Evolutionary conservation across 2,888 invertebrate species (phyloP), one percentile per base, ranked within the genome.

Genomic region (Rhopalosiphum nymphaeae): DNA sequence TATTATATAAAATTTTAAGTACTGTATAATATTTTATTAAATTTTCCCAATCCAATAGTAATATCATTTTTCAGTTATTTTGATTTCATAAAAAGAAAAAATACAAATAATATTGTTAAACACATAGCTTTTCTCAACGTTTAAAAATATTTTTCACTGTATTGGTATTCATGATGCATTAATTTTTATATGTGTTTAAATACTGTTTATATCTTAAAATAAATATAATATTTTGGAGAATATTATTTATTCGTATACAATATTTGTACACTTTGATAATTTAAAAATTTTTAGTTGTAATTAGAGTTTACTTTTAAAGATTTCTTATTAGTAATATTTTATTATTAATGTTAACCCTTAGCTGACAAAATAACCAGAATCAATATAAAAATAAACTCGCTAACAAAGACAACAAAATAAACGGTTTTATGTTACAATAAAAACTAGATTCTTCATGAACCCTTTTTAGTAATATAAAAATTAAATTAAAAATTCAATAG

Each of bases 401-500:
- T 78, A 78, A 78, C 78, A 78, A 78, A 49, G 87, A 16, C 29
- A 46, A 87, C 49, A 46, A n/a, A 16, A 16, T 87, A 87, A 87
- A 53, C n/a, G 88, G n/a, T 53, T 88, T 36, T 89, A 89, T 57
- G 42, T 56, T 42, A 89, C 42, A 56, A 57, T 36, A 42, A 89
- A 89, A 89, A 57, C 42, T 89, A 89, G 42, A 26, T 57, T 89
- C 26, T 57, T 57, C 42, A 36, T 78, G 36, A 78, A 78, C 78
- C 36, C 78, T 78, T 78, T 78, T 78, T 36, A 42, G 26, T 29
- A 57, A 44, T 44, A 42, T 78, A 42, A 91, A 91, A 91, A 91
- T 91, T 84, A 53, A 91, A 91, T 84, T 84, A 84, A 84, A 91
- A 91, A 87, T 44, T 87, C 87, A 46, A 92, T 44, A 44, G 25